Evolutionary conservation across 2,888 invertebrate genomes (phyloP).

Genomic region (Phasia obesa): DNA sequence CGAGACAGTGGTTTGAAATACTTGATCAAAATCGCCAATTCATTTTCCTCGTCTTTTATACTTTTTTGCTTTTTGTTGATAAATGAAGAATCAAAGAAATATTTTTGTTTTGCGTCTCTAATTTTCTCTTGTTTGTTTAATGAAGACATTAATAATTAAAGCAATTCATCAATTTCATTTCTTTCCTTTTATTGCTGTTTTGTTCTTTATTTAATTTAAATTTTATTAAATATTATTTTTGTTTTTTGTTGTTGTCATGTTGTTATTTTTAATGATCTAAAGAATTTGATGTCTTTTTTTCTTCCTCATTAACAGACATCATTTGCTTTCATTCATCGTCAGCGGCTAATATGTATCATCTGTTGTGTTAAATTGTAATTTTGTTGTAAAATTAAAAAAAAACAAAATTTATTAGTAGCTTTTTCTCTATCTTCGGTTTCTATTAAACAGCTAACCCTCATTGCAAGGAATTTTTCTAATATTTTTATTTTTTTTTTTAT

Average conservation of each 20-base stretch:
- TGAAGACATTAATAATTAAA: conserved; percentile 66
- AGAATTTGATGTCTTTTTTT: conserved; percentile 55
- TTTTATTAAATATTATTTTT: conserved; percentile 49
- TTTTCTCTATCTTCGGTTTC: background rate
- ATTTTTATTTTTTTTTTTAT: conserved; percentile 10
- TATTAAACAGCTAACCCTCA: background rate
- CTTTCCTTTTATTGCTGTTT: conserved; percentile 36
- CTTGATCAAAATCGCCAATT: background rate
- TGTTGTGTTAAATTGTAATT: conserved; percentile 1
- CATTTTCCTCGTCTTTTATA: background rate
- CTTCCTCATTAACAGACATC: conserved; percentile 20
- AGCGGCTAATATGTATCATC: conserved; percentile 49
- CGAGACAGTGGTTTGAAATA: too few species aligned
- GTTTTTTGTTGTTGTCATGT: conserved; percentile 19
- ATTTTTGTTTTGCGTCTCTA: conserved; percentile 12
- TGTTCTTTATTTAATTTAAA: conserved; percentile 68
- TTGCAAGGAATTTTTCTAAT: background rate
- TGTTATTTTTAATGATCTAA: conserved; percentile 1
- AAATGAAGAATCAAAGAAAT: background rate
- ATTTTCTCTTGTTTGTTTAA: conserved; percentile 53
- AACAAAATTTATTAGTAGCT: conserved; percentile 51
- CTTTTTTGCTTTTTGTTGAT: background rate
- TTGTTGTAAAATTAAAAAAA: conserved; percentile 5
- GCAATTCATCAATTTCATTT: conserved; percentile 68
- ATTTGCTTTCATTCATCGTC: conserved; percentile 52